Conservation (phyloP, 2,113 vertebrate genomes). For the Thymallus thymallus region DNA sequence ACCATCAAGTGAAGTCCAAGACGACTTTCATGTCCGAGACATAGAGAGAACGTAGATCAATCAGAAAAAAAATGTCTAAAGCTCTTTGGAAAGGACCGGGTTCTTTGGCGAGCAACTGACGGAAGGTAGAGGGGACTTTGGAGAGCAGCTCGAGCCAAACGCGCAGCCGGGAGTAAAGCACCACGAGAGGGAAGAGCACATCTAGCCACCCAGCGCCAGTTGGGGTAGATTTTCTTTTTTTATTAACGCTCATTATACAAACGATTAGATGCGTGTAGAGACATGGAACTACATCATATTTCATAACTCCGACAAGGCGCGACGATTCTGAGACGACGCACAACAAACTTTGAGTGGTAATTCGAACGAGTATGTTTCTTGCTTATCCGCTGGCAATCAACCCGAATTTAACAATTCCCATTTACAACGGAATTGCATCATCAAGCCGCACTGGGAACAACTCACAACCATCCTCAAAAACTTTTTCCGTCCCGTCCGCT, state of each 20-base stretch:
- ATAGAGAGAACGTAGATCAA: slow-evolving; percentile 26
- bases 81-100: slow-evolving; percentile 2
- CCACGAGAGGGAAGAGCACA: slow-evolving; percentile 44
- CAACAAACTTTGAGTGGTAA: slow-evolving; percentile 54
- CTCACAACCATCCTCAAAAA: slow-evolving; percentile 37
- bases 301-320: slow-evolving; percentile 7
- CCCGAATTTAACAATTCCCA: neutral
- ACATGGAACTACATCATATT: slow-evolving; percentile 15
- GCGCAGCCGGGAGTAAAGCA: slow-evolving; percentile 61
- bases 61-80: slow-evolving; percentile 10
- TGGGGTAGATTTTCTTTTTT: neutral
- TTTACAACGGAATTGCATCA: slow-evolving; percentile 33
- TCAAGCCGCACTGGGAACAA: slow-evolving; percentile 15
- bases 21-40: slow-evolving; percentile 47
- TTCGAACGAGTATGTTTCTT: neutral
- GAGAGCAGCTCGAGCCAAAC: slow-evolving; percentile 48
- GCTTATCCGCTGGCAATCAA: neutral
- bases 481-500: slow-evolving; percentile 29
- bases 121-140: slow-evolving; percentile 45
- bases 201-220: neutral
- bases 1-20: slow-evolving; percentile 32
- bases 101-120: slow-evolving; percentile 25
- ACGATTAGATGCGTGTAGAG: slow-evolving; percentile 1
- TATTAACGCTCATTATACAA: slow-evolving; percentile 22
- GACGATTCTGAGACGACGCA: slow-evolving; percentile 37